Conservation (phyloP, 2,113 vertebrate species). For the Peromyscus leucopus region DNA sequence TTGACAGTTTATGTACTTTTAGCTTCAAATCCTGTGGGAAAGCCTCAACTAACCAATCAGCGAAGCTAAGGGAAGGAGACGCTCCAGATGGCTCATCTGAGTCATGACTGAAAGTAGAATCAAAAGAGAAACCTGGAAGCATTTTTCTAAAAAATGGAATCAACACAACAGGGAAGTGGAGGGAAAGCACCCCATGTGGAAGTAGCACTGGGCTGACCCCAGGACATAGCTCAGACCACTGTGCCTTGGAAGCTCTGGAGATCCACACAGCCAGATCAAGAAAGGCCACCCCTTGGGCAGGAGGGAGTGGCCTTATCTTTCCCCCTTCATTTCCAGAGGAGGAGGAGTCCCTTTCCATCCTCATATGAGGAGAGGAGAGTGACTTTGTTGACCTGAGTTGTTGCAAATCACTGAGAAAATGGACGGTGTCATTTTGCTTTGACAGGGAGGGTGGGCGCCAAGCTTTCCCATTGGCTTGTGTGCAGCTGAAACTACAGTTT, state of each 20-base stretch:
- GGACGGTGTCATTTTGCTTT: background rate
- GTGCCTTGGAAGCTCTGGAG: background rate
- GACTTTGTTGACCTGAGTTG: background rate
- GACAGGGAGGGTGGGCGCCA: background rate
- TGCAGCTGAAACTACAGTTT: background rate
- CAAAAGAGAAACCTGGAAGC: background rate
- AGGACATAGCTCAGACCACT: background rate
- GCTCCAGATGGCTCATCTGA: too few relatives aligned
- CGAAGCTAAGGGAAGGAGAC: too few relatives aligned
- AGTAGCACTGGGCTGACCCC: background rate
- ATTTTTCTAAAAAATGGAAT: background rate
- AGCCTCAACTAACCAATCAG: background rate
- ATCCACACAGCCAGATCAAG: background rate
- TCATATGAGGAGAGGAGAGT: background rate
- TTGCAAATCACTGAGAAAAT: background rate
- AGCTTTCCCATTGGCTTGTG: background rate
- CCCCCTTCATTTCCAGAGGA: background rate
- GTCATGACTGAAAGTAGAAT: background rate
- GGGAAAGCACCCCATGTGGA: background rate
- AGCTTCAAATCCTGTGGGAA: background rate
- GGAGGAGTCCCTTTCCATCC: background rate
- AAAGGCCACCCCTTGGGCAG: background rate
- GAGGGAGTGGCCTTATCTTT: background rate
- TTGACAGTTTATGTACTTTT: background rate
- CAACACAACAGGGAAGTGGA: background rate